Evolutionary conservation across 1,140 invertebrate species (phyloP), one percentile per base, ranked within the genome.

Genomic region (Sycophaga agraensis): DNA sequence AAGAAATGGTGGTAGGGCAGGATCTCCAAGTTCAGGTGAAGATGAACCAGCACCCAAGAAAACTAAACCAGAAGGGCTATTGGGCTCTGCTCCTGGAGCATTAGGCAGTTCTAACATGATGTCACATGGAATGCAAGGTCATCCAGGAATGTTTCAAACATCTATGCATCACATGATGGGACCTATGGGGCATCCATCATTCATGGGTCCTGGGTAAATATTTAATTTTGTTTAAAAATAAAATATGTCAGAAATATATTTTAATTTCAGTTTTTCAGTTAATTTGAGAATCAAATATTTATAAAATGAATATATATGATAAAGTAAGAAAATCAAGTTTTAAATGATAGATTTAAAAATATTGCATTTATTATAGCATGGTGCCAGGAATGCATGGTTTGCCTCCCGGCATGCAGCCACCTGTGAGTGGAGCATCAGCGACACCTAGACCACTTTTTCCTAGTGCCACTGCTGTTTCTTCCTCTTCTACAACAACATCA

Each of bases 31-130:
- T 58, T 85, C 84, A 39, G 91, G 91, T 53, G 91, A 92, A 73
- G 91, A 93, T 76, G 89, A 91, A 73, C 89, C 89, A 1, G 83
- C 86, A 1, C 84, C 86, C 31, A 92, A 91, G 73, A 91, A 85
- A 76, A 58, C 76, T 8, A 89, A 89, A 76, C 82, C 86, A 6
- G 87, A 88, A 73, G 84, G 84, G 66, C 70, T 86, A 11, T 65
- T 86, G 21, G 84, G 84, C 21, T 82, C 78, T 56, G 84, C 84
- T 6, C 83, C 80, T 42, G 77, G 77, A 39, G 74, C 74, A 16
- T 67, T 79, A 43, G 68, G 83, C 69, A 57, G 81, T 46, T 79
- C 83, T 4, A 82, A 79, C 69, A 82, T 84, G 74, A 81, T 84
- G 76, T 82, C 83, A 34, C 76, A 83, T 12, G 84, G 83, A 59